Percentiles rank a stretch among this genome's conserved stretches.
These are phyloP conservation scores for Bursaphelenchus okinawaensis DNA, from an alignment of 2,888 invertebrate species.

Conservation along the genomic window DNA sequence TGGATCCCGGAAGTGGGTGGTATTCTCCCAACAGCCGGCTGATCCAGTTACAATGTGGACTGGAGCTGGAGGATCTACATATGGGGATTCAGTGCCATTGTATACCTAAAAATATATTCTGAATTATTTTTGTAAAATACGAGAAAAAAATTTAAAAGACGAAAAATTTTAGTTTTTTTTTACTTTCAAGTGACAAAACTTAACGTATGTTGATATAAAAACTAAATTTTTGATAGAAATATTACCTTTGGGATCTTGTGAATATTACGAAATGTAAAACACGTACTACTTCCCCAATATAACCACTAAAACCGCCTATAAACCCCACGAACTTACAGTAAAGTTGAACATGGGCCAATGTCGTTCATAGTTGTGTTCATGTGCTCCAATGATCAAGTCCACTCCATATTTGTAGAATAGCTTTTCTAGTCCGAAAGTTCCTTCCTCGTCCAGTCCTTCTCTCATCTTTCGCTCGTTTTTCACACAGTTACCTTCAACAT, in stretches of 20 bases:
- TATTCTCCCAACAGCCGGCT: conserved; percentile 71
- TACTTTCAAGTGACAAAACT: no score
- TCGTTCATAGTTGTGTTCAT: conserved; percentile 89
- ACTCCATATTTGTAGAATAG: conserved; percentile 83
- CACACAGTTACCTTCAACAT: neutral
- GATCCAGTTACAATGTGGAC: conserved; percentile 85
- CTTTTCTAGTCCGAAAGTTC: conserved; percentile 68
- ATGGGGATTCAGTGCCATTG: conserved; percentile 69
- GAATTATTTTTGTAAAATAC: neutral
- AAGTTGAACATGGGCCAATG: conserved; percentile 87
- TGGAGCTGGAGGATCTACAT: conserved; percentile 74
- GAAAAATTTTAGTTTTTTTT: no score
- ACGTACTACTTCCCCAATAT: no score
- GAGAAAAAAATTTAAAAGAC: neutral
- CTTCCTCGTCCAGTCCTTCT: neutral
- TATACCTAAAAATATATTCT: conserved; percentile 67
- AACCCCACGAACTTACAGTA: conserved; percentile 12
- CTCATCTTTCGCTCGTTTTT: neutral
- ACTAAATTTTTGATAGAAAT: no score
- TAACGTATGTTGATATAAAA: no score
- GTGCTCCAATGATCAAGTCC: conserved; percentile 88
- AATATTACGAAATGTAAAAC: no score
- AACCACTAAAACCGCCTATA: no score
- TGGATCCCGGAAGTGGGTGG: conserved; percentile 67
- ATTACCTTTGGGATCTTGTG: no score